phyloP scores from a whole-genome alignment of 1,140 invertebrate species.

The Sarcophaga bullata region DNA sequence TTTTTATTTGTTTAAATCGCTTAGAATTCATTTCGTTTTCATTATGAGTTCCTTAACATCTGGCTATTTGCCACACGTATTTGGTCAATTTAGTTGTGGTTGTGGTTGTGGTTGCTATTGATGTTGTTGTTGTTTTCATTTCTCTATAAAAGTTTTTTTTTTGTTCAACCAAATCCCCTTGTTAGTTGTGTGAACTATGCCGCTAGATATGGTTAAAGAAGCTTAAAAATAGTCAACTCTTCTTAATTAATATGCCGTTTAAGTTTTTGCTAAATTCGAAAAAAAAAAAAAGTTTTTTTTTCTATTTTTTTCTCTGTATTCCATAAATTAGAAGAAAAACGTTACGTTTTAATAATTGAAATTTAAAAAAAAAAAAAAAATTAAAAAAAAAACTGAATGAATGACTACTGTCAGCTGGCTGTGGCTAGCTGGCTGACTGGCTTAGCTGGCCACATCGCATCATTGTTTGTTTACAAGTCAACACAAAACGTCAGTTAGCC shows the following conservation, averaged over 20 bases:
- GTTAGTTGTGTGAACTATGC: neutral
- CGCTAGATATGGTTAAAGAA: slow-evolving; percentile 8
- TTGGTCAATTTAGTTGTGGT: neutral
- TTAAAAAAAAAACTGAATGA: neutral
- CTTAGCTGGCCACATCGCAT: no score
- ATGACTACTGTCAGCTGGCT: neutral
- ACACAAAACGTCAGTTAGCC: neutral
- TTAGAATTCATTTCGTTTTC: neutral
- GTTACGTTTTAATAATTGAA: slow-evolving; percentile 1
- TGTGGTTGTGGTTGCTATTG: no score
- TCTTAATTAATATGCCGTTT: slow-evolving; percentile 6
- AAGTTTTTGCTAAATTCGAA: neutral
- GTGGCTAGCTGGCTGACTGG: no score
- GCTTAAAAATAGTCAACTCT: neutral
- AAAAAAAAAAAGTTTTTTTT: neutral
- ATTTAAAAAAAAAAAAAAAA: neutral
- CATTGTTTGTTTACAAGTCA: no score
- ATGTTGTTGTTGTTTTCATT: no score
- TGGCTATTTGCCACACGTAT: slow-evolving; percentile 14
- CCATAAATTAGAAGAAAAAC: neutral
- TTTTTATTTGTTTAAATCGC: no score
- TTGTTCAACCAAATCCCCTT: no score
- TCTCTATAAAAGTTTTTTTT: no score
- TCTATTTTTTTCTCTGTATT: no score
- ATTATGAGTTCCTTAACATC: slow-evolving; percentile 6